Percentiles rank a stretch among this genome's conserved stretches.
Evolutionary conservation across 30 jellyfish, hydroid and myxozoan species (phyloP).

Genomic region (Hydractinia echinata): DNA sequence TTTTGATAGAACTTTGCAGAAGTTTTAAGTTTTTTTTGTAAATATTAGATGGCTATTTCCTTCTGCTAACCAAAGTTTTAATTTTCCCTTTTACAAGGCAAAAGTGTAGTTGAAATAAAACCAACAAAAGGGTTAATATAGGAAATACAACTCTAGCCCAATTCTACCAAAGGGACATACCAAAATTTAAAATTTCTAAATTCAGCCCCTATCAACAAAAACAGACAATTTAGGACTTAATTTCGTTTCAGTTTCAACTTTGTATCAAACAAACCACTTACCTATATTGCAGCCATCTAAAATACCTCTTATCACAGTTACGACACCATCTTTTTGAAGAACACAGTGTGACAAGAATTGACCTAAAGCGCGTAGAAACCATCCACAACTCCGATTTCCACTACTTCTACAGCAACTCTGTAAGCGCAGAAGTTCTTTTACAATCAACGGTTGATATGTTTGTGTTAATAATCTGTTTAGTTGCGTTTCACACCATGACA

Average conservation of each 20-base stretch:
- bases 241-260: no score
- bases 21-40: neutral
- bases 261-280: neutral
- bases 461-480: slow-evolving; percentile 19
- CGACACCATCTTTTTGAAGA: slow-evolving; percentile 62
- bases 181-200: no score
- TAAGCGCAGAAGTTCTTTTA: slow-evolving; percentile 47
- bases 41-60: neutral
- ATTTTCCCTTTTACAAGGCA: no score
- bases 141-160: no score
- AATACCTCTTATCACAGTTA: slow-evolving; percentile 42
- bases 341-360: slow-evolving; percentile 46
- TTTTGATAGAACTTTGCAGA: neutral
- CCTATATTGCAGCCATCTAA: slow-evolving; percentile 51
- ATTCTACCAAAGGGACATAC: no score
- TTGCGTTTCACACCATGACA: slow-evolving; percentile 56
- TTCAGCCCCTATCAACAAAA: no score
- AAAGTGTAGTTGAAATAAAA: no score
- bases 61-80: no score
- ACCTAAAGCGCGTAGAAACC: slow-evolving; percentile 35
- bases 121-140: no score
- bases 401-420: slow-evolving; percentile 37
- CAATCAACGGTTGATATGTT: slow-evolving; percentile 57
- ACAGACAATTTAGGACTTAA: no score
- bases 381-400: slow-evolving; percentile 14